These are phyloP conservation scores for Jaculus jaculus DNA, from an alignment of 2,113 vertebrate genomes.

Conservation along the genomic window DNA sequence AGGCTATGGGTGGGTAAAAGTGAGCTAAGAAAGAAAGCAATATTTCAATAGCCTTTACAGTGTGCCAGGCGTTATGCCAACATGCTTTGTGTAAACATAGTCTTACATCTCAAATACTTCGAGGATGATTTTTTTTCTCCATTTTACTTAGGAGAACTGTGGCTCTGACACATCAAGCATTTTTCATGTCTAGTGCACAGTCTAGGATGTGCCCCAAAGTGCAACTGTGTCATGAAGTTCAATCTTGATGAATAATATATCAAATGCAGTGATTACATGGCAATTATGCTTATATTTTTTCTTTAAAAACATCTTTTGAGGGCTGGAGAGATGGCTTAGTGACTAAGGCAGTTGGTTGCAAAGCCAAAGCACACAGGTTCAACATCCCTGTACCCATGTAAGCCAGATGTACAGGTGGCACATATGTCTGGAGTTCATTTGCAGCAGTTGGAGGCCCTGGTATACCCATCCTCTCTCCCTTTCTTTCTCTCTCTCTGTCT, in stretches of 20 bases:
- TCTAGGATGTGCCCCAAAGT: not conserved
- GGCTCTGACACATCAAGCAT: not conserved
- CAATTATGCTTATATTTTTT: not conserved
- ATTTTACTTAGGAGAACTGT: not conserved
- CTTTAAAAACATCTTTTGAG: not conserved
- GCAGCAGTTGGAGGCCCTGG: no score
- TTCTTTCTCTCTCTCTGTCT: no score
- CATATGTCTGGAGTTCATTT: no score
- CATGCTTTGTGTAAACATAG: not conserved
- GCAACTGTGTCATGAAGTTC: not conserved
- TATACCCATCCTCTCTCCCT: no score
- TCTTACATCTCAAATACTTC: slow-evolving; percentile 6
- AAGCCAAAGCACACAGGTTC: no score
- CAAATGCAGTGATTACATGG: not conserved
- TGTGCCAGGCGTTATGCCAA: not conserved
- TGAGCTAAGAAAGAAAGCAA: not conserved
- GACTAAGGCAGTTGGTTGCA: no score
- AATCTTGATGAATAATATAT: not conserved
- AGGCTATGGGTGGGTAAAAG: not conserved
- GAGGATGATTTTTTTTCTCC: not conserved
- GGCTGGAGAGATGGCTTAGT: no score
- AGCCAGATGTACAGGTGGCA: no score
- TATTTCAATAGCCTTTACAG: not conserved
- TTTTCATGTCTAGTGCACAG: not conserved
- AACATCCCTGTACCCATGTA: no score